phyloP scores from a whole-genome alignment of 1,140 invertebrate species.

The Diorhabda sublineata region DNA sequence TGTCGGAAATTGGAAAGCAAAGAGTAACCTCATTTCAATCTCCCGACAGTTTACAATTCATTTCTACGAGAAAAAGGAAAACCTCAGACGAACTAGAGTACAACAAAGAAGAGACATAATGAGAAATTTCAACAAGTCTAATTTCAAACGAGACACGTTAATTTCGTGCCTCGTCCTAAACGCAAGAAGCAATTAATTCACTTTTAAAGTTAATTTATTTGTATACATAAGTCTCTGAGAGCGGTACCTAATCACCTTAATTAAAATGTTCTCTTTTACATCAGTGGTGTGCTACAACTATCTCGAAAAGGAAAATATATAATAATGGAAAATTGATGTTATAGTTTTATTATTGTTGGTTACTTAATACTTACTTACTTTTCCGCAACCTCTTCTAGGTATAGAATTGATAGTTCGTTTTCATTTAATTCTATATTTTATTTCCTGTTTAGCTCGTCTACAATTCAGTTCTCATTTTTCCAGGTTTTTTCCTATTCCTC shows the following conservation, averaged over 20 bases:
- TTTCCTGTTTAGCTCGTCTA: no score
- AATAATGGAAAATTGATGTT: no score
- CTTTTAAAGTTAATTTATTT: constrained; percentile 48
- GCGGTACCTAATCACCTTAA: constrained; percentile 46
- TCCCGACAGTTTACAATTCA: constrained; percentile 6
- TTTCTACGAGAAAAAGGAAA: constrained; percentile 3
- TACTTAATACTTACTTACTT: no score
- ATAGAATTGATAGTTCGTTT: no score
- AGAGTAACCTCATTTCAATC: constrained; percentile 4
- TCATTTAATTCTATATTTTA: no score
- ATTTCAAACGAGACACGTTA: constrained; percentile 35
- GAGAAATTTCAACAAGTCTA: constrained; percentile 42
- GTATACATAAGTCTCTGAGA: constrained; percentile 40
- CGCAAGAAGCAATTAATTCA: constrained; percentile 47
- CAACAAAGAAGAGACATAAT: constrained; percentile 31
- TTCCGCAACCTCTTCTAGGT: no score
- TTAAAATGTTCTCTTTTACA: constrained; percentile 38
- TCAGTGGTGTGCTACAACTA: not conserved
- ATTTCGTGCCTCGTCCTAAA: constrained; percentile 43
- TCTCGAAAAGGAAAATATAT: not conserved
- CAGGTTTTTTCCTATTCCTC: no score
- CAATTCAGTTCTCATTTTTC: no score
- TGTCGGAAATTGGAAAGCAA: not conserved
- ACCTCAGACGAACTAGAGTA: not conserved
- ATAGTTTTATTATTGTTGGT: no score